Base-by-base conservation (phyloP, 2,888 invertebrate genomes). In the Gryllus longicercus region DNA sequence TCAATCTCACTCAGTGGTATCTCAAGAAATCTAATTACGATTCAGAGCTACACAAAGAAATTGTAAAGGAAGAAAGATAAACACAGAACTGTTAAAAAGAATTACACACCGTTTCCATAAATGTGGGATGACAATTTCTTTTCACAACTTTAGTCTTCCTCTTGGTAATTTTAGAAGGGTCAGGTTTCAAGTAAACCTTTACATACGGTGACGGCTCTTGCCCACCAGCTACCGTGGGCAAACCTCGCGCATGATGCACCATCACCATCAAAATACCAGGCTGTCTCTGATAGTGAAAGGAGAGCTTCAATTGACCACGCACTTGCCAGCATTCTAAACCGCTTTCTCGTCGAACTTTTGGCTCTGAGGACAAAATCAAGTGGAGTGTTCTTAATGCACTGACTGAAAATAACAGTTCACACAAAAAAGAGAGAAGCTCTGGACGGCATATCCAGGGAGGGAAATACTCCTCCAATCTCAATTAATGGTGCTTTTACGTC, bases 91-190 rank as follows among this genome's bases (percentile, higher is more conserved):
- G 63, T 63, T 18, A 63, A 63, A 78, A n/a, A 38, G 1, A 74
- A 21, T 50, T 38, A 84, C 85, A 88, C 88, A 96, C 95, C 94
- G 96, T 96, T 90, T 98, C 97, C 96, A 99, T 98, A 88, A 97
- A 99, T 23, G 97, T 97, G 0, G 99, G 99, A 87, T 98, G 96
- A 85, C 96, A 95, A 86, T 95, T 96, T 83, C 95, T 94, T 84
- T 94, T 94, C 2, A 97, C 93, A 2, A 97, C 95, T 88, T 96
- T 95, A 0, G 99, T 99, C 88, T 99, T 99, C 79, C 97, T 90
- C 88, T 99, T 99, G 21, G 98, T 98, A 83, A 92, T 93, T 88
- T 98, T 98, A 80, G 92, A 92, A 38, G 93, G 93, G 87, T 99
- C 98, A 12, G 99, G 98, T 84, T 96, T 92, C 81, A 99, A 89